Evolutionary conservation across 1,140 invertebrate genomes (phyloP).

Genomic region (Dermatophagoides farinae): DNA sequence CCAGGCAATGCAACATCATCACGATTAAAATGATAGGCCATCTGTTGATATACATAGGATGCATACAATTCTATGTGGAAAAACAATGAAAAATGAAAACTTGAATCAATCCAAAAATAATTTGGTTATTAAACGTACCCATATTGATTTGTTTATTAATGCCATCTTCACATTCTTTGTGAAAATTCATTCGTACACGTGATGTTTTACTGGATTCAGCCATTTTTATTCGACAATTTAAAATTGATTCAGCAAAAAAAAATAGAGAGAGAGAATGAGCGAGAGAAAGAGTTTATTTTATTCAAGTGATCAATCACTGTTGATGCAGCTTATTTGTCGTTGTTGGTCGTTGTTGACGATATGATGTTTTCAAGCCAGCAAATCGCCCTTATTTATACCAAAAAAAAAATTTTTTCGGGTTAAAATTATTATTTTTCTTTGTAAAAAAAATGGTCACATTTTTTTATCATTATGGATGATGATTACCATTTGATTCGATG

Average conservation of each 20-base stretch:
- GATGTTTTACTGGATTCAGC: constrained; percentile 19
- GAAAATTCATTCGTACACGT: constrained; percentile 46
- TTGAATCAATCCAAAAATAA: no score
- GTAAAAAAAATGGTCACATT: no score
- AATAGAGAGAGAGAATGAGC: neutral
- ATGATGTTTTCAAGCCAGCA: no score
- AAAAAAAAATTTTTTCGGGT: no score
- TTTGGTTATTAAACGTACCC: no score
- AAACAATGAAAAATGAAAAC: no score
- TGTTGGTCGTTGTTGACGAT: no score
- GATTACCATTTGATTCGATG: no score
- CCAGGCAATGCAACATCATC: constrained; percentile 55
- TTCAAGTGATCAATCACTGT: neutral
- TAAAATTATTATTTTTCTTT: no score
- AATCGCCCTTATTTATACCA: no score
- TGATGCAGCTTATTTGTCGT: neutral
- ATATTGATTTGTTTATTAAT: constrained; percentile 65
- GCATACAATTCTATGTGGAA: constrained; percentile 42
- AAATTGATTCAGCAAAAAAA: no score
- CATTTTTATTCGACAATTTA: constrained; percentile 8
- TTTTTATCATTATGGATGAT: no score
- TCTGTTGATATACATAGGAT: constrained; percentile 56
- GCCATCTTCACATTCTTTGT: constrained; percentile 45
- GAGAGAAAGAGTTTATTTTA: neutral
- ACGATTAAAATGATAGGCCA: constrained; percentile 48